Percentiles rank a stretch among this genome's conserved stretches.
Conservation (phyloP, 1,140 invertebrate species). For the Whitmania pigra region DNA sequence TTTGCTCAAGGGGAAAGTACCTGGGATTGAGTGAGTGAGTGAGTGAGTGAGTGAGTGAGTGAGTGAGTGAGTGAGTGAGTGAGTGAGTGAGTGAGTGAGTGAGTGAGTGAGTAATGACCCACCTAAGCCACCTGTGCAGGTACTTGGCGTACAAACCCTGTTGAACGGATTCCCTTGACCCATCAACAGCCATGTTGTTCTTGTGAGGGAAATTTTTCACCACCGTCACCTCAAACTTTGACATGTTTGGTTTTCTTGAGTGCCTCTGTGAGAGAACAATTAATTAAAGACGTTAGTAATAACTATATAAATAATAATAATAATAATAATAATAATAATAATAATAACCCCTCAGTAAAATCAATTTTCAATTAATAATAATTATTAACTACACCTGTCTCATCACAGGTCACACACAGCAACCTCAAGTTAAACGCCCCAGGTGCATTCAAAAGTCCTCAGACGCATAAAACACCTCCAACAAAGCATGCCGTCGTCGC, state of each 20-base stretch:
- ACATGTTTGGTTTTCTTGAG: slow-evolving; percentile 17
- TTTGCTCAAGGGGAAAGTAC: slow-evolving; percentile 18
- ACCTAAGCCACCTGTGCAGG: slow-evolving; percentile 26
- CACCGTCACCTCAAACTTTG: slow-evolving; percentile 33
- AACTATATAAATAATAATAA: too few species aligned
- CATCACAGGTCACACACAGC: too few species aligned
- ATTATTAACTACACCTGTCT: too few species aligned
- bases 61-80: slow-evolving; percentile 25
- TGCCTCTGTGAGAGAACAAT: slow-evolving; percentile 18
- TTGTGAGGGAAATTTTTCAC: slow-evolving; percentile 30
- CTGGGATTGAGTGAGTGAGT: slow-evolving; percentile 25
- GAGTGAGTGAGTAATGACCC: slow-evolving; percentile 21
- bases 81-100: slow-evolving; percentile 19
- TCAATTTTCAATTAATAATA: too few species aligned
- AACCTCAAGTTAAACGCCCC: too few species aligned
- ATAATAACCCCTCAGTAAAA: too few species aligned
- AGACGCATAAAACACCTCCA: too few species aligned
- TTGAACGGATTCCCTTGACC: slow-evolving; percentile 33
- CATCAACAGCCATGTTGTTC: slow-evolving; percentile 30
- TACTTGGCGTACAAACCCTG: slow-evolving; percentile 39
- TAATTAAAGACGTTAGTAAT: too few species aligned
- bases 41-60: slow-evolving; percentile 24
- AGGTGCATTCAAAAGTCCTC: too few species aligned
- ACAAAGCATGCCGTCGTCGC: too few species aligned
- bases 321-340: too few species aligned